Conservation (phyloP, 2,113 vertebrate species). For the Zapornia atra region DNA sequence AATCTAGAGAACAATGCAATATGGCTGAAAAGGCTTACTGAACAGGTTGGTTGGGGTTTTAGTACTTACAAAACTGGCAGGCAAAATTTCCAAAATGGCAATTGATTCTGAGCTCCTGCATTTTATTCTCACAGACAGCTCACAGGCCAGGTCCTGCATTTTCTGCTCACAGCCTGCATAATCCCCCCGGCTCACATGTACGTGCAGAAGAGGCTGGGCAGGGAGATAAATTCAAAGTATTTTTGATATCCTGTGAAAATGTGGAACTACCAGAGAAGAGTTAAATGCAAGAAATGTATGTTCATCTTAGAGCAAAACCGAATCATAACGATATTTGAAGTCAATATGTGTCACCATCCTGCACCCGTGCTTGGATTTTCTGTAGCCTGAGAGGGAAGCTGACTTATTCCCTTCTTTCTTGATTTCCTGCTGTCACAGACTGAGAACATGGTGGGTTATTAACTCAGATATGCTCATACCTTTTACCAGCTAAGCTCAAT, state of each 20-base stretch:
- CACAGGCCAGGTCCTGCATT: neutral
- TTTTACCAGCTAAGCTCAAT: neutral
- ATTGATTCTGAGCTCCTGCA: neutral
- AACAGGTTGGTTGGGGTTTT: neutral
- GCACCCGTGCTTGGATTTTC: neutral
- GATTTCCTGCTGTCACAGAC: neutral
- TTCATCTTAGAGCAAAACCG: neutral
- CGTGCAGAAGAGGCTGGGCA: fast-evolving
- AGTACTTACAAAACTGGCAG: neutral
- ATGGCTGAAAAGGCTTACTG: neutral
- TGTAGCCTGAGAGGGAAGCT: neutral
- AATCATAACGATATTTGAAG: neutral
- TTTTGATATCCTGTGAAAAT: neutral
- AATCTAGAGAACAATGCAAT: neutral
- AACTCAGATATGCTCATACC: neutral
- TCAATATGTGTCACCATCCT: neutral
- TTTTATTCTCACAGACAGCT: neutral
- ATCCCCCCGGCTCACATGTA: fast-evolving
- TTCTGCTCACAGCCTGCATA: neutral
- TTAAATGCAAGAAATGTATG: neutral
- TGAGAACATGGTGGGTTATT: neutral
- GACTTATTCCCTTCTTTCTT: neutral
- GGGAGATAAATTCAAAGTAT: neutral
- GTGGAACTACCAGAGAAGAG: neutral
- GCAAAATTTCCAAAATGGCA: neutral